Conservation (phyloP, 1,140 invertebrate species). For the Drosophila pectinifera region DNA sequence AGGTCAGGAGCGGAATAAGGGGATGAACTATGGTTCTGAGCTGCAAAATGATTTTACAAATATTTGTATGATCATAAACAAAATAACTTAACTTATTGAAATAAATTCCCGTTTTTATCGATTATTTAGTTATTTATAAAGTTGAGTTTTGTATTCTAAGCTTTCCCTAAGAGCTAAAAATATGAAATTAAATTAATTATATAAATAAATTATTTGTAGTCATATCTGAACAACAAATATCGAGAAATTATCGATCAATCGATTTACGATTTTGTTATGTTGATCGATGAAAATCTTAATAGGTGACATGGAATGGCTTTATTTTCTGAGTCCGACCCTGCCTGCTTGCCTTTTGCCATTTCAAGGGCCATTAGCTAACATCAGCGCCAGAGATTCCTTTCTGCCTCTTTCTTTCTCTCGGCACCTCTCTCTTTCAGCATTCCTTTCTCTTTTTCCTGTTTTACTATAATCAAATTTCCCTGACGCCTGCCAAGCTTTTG, state of each 20-base stretch:
- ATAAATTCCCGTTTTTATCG: too few species aligned
- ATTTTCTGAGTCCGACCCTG: not conserved
- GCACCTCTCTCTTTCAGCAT: not conserved
- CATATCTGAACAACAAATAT: too few species aligned
- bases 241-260: not conserved
- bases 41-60: not conserved
- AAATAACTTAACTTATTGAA: not conserved
- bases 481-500: conserved; percentile 53
- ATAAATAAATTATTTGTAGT: too few species aligned
- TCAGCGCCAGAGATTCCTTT: conserved; percentile 19
- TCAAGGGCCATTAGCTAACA: conserved; percentile 63
- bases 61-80: not conserved
- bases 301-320: too few species aligned
- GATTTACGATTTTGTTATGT: not conserved
- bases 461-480: conserved; percentile 78
- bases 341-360: conserved; percentile 65
- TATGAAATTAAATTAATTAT: too few species aligned
- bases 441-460: conserved; percentile 19
- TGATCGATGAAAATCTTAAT: not conserved
- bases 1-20: not conserved
- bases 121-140: too few species aligned
- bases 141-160: too few species aligned
- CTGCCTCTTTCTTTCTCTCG: conserved; percentile 8
- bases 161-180: too few species aligned
- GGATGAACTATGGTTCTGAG: not conserved